Percentiles rank a stretch among this genome's conserved stretches.
Evolutionary conservation across 1,140 invertebrate species (phyloP).

Genomic region (Mizuhopecten yessoensis): DNA sequence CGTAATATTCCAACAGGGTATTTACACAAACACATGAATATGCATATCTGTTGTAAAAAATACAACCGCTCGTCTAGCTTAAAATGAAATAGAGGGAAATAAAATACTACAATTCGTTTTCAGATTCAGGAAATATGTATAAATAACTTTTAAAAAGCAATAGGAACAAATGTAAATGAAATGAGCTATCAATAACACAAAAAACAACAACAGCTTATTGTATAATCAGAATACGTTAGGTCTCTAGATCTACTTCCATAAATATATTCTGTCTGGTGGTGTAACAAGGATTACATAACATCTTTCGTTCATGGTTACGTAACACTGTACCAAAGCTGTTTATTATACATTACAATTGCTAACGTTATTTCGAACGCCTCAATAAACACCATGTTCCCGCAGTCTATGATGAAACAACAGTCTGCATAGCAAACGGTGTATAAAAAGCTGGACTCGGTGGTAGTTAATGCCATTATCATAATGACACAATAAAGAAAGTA

Average conservation of each 20-base stretch:
- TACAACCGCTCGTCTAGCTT: neutral
- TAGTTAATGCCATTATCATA: too few relatives aligned
- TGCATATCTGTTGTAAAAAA: neutral
- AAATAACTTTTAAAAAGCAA: too few relatives aligned
- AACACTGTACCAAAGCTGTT: neutral
- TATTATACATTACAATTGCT: neutral
- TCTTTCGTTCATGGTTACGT: neutral
- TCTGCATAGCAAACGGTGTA: too few relatives aligned
- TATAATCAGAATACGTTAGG: too few relatives aligned
- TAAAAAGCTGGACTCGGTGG: too few relatives aligned
- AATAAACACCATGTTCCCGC: neutral
- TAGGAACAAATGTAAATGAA: neutral
- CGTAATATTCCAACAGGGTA: neutral
- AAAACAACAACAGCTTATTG: neutral
- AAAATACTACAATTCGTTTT: too few relatives aligned
- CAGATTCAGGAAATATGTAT: neutral
- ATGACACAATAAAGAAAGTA: too few relatives aligned
- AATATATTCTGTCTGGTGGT: neutral
- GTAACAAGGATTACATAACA: neutral
- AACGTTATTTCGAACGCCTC: neutral
- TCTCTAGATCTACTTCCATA: too few relatives aligned
- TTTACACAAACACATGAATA: neutral
- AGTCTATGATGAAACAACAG: too few relatives aligned
- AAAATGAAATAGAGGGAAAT: neutral
- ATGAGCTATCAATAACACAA: neutral